These are phyloP conservation scores for Ceratitis capitata DNA, from an alignment of 1,140 invertebrate species.

Conservation along the genomic window DNA sequence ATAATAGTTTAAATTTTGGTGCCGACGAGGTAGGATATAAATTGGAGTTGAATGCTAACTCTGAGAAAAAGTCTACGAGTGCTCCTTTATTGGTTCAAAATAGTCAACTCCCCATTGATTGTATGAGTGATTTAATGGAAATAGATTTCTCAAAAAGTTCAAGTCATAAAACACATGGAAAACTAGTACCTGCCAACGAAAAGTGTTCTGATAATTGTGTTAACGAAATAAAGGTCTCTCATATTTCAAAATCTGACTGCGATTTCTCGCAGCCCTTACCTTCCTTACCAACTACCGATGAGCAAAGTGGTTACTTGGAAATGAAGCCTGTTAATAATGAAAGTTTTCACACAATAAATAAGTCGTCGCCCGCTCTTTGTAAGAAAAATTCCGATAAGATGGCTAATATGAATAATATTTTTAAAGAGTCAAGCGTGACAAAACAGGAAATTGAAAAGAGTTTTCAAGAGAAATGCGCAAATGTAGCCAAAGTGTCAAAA, in stretches of 20 bases:
- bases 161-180: slow-evolving; percentile 31
- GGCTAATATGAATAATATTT: neutral
- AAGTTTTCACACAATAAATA: neutral
- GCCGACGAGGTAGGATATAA: slow-evolving; percentile 57
- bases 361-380: neutral
- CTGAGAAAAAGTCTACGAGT: slow-evolving; percentile 68
- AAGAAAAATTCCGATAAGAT: neutral
- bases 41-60: slow-evolving; percentile 47
- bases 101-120: slow-evolving; percentile 73
- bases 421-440: neutral
- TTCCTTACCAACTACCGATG: slow-evolving; percentile 27
- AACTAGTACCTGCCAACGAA: neutral
- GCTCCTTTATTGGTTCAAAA: slow-evolving; percentile 70
- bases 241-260: neutral
- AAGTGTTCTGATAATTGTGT: neutral
- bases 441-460: neutral
- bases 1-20: slow-evolving; percentile 48
- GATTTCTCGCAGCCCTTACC: slow-evolving; percentile 25
- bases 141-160: slow-evolving; percentile 75
- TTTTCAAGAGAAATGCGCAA: neutral
- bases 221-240: slow-evolving; percentile 40
- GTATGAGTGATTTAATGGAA: slow-evolving; percentile 82
- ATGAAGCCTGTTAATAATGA: slow-evolving; percentile 64
- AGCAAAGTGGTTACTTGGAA: slow-evolving; percentile 62
- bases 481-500: neutral